A percentile compares a stretch with the other conserved stretches of the same genome.
Evolutionary conservation across 2,797 vertebrate species (phyloP).

Genomic region (Pipistrellus kuhlii): DNA sequence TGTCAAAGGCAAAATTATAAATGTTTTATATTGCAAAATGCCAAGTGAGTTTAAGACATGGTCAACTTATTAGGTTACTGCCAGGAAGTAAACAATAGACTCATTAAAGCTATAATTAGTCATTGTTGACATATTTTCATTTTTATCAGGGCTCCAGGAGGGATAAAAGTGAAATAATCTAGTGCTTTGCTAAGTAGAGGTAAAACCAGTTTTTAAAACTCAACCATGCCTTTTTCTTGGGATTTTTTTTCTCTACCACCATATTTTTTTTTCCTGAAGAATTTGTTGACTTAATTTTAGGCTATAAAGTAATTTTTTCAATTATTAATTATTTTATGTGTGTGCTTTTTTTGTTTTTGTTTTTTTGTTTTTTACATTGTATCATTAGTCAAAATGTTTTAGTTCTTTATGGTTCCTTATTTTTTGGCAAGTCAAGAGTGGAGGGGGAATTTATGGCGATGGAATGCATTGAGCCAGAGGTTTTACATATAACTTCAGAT

Average conservation of each 20-base stretch:
- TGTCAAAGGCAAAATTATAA: constrained; percentile 60
- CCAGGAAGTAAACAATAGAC: constrained; percentile 67
- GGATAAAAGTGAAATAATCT: constrained; percentile 53
- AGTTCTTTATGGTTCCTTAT: not conserved
- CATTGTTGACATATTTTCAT: constrained; percentile 59
- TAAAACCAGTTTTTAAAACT: constrained; percentile 34
- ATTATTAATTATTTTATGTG: not conserved
- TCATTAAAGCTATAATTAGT: constrained; percentile 71
- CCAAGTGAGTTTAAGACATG: constrained; percentile 55
- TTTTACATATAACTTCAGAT: not conserved
- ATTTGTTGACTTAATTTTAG: constrained; percentile 34
- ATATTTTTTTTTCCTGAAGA: constrained; percentile 31
- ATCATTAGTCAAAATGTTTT: not conserved
- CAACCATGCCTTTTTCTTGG: not conserved
- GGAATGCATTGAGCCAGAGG: not conserved
- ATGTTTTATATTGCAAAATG: constrained; percentile 72
- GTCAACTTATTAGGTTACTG: constrained; percentile 48
- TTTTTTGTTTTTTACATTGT: not conserved
- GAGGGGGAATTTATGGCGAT: not conserved
- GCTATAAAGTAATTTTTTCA: not conserved
- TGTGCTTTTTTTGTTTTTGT: too few relatives aligned
- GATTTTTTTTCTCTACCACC: not conserved
- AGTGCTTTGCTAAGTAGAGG: constrained; percentile 28
- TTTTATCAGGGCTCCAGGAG: constrained; percentile 56
- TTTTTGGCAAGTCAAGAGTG: not conserved